Evolutionary conservation across 2,888 invertebrate genomes (phyloP), one percentile per base, ranked within the genome.

Genomic region (Drosophila sordidula): DNA sequence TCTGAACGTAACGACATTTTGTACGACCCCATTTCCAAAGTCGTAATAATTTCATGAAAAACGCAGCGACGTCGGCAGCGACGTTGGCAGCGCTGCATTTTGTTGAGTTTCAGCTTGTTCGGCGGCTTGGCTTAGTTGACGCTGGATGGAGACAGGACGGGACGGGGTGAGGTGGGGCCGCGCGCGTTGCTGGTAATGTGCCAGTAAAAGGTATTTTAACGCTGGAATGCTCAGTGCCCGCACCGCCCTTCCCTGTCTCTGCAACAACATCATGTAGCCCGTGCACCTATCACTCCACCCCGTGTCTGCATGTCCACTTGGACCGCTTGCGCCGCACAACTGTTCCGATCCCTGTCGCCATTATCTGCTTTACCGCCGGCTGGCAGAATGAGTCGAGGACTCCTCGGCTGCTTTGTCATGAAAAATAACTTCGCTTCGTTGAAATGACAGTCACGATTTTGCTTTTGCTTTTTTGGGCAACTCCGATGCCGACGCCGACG

Each of bases 11-110:
- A 83, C 81, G 89, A 87, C 87, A 89, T 83, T 89, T 89, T 70
- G 85, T 78, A 87, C 87, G 87, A 89, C 87, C 87, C 80, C 87
- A 87, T 89, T 87, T 84, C 68, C 78, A 87, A 84, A 89, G 82
- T 89, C 87, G 89, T 83, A 83, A 83, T 83, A 89, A 89, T 83
- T 89, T 89, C 89, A 83, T 87, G 68, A 89, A 84, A 89, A 83
- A 89, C 88, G 87, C 89, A 84, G 84, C 81, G 52, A 64, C 58
- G 65, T 32, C 72, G 57, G 36, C 34, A 45, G 61, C 71, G 58
- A 50, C 45, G 36, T 29, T 11, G 50, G 39, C 77, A 36, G 74
- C 52, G 68, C 59, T 75, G 83, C 72, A 80, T 44, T 81, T 78
- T 49, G 45, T 41, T 50, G 44, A 58, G 54, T 56, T 70, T 46